A percentile compares a stretch with the other conserved stretches of the same genome.
These are phyloP conservation scores for Pegoplata infirma DNA, from an alignment of 2,888 invertebrate genomes.

Conservation along the genomic window DNA sequence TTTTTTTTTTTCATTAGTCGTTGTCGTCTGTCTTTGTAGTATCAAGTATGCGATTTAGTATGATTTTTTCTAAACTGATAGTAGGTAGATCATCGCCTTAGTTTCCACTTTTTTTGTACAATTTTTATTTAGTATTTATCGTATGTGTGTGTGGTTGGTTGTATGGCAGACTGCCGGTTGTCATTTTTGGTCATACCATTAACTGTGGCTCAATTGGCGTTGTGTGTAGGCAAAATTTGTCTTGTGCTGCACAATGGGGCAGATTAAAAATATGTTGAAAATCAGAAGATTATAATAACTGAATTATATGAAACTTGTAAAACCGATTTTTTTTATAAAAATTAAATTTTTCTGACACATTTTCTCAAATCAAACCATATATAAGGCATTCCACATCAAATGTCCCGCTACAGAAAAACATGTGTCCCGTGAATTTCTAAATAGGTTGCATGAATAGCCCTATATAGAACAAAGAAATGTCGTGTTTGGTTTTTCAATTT, in stretches of 20 bases:
- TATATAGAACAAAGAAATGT: too few species aligned
- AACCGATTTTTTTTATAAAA: too few species aligned
- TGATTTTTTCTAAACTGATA: slow-evolving; percentile 55
- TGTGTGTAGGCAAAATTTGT: slow-evolving; percentile 30
- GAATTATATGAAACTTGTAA: too few species aligned
- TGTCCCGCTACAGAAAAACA: too few species aligned
- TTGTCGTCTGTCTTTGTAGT: slow-evolving; percentile 49
- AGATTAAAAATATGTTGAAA: too few species aligned
- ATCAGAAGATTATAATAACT: too few species aligned
- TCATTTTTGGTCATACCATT: slow-evolving; percentile 57
- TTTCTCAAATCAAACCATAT: too few species aligned
- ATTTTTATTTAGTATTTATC: slow-evolving; percentile 34
- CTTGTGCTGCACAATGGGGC: slow-evolving; percentile 23
- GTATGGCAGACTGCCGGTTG: slow-evolving; percentile 39
- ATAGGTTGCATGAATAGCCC: too few species aligned
- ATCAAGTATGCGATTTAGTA: slow-evolving; percentile 55
- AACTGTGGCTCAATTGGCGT: slow-evolving; percentile 36
- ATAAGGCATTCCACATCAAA: too few species aligned
- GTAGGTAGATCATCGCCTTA: slow-evolving; percentile 67
- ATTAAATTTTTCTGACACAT: too few species aligned
- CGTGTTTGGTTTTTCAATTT: too few species aligned
- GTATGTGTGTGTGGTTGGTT: slow-evolving; percentile 59
- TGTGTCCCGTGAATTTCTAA: too few species aligned
- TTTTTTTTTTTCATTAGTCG: slow-evolving; percentile 40
- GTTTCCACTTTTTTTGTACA: slow-evolving; percentile 37